Base-by-base conservation (phyloP, 2,797 vertebrate genomes). In the Balearica regulorum region DNA sequence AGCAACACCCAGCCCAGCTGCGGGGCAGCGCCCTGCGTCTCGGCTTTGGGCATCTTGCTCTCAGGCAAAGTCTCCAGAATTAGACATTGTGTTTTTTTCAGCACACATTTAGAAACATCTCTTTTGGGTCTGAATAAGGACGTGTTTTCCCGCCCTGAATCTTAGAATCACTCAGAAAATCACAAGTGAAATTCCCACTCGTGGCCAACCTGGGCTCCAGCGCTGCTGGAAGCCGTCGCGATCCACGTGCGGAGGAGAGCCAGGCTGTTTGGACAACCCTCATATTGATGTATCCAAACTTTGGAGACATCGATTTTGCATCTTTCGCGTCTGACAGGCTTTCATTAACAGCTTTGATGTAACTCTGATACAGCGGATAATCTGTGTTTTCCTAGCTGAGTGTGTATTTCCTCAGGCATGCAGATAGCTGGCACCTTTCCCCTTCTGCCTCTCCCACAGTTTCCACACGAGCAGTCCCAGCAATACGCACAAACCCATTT, bases 211-310 rank as follows among this genome's bases (percentile, higher is more conserved):
- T 5, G 16, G 0, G 0, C 35, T 39, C 8, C 4, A 2, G 29
- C 0, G 0, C 39, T 39, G 48, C 41, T 37, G n/a, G 49, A 35
- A 89, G 16, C 33, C 16, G 0, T 20, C 0, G 1, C 0, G 1
- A 22, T 19, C 28, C 24, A 0, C 1, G 4, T 1, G 46, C 2
- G 0, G 26, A 43, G 33, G 49, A n/a, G 24, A 75, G 33, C 37
- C 39, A 24, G 46, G 16, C 33, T 65, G 49, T 20, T 66, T 2
- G 64, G 46, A 46, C 64, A 64, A 0, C 26, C 43, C 48, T 53
- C 6, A 3, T 3, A 35, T 2, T 37, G 53, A 22, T 4, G 8
- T 2, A 20, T 7, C 65, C 83, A 80, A 46, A 44, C 83, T 90
- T 49, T 8, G 28, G 57, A 64, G 61, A 24, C 4, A 2, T 25